Percentiles rank a stretch among this genome's conserved stretches.
phyloP scores from a whole-genome alignment of 1,140 invertebrate genomes.

The Spodoptera litura region DNA sequence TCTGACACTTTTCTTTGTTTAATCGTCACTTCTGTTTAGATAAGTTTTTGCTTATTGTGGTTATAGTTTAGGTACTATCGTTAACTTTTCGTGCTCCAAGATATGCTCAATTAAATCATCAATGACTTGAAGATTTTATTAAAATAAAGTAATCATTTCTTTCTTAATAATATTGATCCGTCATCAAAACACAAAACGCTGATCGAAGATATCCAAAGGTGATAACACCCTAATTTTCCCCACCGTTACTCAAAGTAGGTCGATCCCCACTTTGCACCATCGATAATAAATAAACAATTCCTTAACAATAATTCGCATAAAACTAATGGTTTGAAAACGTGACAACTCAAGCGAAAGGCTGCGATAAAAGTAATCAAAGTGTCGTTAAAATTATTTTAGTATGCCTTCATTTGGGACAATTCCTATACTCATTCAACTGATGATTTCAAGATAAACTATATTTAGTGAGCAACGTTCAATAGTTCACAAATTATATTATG shows the following conservation, averaged over 20 bases:
- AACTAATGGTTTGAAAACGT: conserved; percentile 83
- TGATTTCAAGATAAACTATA: conserved; percentile 38
- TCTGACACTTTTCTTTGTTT: not conserved
- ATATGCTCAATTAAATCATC: no score
- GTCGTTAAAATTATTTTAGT: conserved; percentile 84
- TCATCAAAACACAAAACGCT: conserved; percentile 27
- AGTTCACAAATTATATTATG: not conserved
- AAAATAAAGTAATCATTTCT: no score
- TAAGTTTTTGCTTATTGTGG: no score
- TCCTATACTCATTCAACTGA: conserved; percentile 40
- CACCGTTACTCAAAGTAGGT: conserved; percentile 40
- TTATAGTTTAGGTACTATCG: no score
- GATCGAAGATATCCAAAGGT: conserved; percentile 35
- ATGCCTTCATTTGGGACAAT: conserved; percentile 67
- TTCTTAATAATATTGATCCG: not conserved
- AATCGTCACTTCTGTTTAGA: no score
- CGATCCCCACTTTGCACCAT: conserved; percentile 47
- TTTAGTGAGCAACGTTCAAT: conserved; percentile 26
- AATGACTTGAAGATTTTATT: no score
- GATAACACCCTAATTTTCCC: conserved; percentile 48
- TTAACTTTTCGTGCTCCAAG: no score
- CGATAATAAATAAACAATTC: conserved; percentile 77
- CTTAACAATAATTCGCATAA: conserved; percentile 80
- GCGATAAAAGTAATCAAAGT: conserved; percentile 85
- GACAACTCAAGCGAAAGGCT: conserved; percentile 81